These are phyloP conservation scores for Xylota sylvarum DNA, from an alignment of 2,888 invertebrate species.

Conservation along the genomic window DNA sequence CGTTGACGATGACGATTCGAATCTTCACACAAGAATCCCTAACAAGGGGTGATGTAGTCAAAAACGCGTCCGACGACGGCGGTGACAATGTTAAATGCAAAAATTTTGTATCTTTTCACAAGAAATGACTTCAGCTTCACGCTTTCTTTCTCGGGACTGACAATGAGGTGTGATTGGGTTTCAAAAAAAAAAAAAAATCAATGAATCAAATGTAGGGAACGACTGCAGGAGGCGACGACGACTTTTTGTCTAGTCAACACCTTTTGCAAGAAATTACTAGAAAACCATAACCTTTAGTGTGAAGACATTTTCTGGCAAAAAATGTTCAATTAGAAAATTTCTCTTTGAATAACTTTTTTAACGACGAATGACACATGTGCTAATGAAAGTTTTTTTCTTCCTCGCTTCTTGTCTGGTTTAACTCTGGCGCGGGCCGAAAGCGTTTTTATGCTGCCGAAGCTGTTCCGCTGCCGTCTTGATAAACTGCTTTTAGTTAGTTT, in stretches of 20 bases:
- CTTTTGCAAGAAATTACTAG: constrained; percentile 45
- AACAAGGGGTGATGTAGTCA: constrained; percentile 20
- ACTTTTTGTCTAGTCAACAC: constrained; percentile 59
- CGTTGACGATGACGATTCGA: constrained; percentile 38
- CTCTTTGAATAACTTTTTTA: constrained; percentile 31
- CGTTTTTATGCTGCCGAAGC: constrained; percentile 48
- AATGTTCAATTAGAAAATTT: constrained; percentile 24
- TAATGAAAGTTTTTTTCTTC: constrained; percentile 64
- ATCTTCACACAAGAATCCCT: constrained; percentile 37
- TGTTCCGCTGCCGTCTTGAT: constrained; percentile 15
- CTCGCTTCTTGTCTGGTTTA: neutral
- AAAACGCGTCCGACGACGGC: constrained; percentile 45
- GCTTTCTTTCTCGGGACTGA: constrained; percentile 46
- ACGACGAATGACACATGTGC: constrained; percentile 52
- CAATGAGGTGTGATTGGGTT: constrained; percentile 13
- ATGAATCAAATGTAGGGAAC: constrained; percentile 45
- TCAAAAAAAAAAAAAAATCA: constrained; percentile 70
- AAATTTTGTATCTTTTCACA: constrained; percentile 29
- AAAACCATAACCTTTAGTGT: constrained; percentile 23
- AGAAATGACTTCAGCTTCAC: constrained; percentile 15
- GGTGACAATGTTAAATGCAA: constrained; percentile 41
- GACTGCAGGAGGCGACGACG: constrained; percentile 31
- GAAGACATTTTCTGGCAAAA: constrained; percentile 27
- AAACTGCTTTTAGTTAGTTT: constrained; percentile 43
- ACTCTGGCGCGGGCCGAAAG: constrained; percentile 28